Conservation (phyloP, 2,888 invertebrate genomes). For the Athetis lepigone region DNA sequence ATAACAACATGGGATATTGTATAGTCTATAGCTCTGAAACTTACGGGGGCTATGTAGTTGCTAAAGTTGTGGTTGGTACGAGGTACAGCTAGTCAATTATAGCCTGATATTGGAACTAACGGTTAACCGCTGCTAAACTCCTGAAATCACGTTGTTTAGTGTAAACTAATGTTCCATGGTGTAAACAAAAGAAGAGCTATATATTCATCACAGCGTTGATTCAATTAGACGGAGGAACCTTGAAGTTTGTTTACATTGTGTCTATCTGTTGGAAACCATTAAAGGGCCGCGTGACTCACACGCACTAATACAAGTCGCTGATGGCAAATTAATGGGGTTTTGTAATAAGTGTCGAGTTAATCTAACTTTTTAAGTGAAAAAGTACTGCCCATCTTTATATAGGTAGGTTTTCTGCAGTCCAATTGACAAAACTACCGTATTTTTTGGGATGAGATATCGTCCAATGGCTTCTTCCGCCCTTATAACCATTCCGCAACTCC, state of each 20-base stretch:
- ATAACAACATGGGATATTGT: no score
- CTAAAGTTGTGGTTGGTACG: no score
- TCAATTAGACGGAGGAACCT: constrained; percentile 50
- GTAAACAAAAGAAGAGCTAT: constrained; percentile 12
- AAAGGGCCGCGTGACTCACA: constrained; percentile 54
- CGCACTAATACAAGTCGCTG: constrained; percentile 37
- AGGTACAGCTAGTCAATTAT: no score
- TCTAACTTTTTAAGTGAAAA: not conserved
- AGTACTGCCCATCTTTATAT: not conserved
- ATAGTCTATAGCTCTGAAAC: no score
- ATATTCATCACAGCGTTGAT: constrained; percentile 43
- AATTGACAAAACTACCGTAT: no score
- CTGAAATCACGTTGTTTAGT: not conserved
- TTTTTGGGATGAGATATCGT: no score
- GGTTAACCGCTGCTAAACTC: no score
- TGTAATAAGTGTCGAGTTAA: not conserved
- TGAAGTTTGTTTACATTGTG: constrained; percentile 52
- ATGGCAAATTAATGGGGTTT: constrained; percentile 7
- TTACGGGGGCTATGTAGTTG: no score
- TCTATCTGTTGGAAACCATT: constrained; percentile 38
- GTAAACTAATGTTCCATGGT: not conserved
- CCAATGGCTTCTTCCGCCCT: no score
- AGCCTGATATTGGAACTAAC: no score
- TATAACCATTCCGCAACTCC: no score
- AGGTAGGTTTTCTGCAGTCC: no score